Evolutionary conservation across 2,113 vertebrate species (phyloP).

Genomic region (Nymphicus hollandicus): DNA sequence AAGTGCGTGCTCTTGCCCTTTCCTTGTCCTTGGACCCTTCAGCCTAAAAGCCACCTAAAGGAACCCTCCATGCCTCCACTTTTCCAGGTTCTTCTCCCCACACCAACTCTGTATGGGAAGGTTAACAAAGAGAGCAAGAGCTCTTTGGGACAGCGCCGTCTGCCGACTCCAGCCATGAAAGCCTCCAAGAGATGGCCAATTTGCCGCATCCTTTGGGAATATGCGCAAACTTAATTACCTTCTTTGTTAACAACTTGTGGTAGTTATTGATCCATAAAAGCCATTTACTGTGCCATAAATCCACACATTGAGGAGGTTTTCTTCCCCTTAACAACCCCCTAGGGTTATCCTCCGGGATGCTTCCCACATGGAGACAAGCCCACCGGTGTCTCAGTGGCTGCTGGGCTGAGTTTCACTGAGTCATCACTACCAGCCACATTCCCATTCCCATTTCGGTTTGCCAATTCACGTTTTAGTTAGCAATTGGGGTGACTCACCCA

Average conservation of each 20-base stretch:
- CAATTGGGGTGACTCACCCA: constrained; percentile 10
- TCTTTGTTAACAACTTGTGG: neutral
- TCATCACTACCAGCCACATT: neutral
- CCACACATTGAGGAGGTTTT: neutral
- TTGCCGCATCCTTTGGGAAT: neutral
- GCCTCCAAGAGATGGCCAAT: neutral
- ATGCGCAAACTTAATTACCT: neutral
- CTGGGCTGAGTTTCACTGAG: neutral
- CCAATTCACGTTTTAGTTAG: constrained; percentile 42
- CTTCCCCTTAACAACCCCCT: neutral
- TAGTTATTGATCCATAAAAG: neutral
- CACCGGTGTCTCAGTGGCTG: neutral
- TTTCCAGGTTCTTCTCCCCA: neutral
- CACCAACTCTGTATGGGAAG: neutral
- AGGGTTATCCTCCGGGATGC: neutral
- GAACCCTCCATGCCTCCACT: neutral
- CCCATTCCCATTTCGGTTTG: neutral
- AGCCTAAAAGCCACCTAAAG: neutral
- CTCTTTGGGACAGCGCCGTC: neutral
- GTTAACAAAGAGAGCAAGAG: neutral
- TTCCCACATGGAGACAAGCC: neutral
- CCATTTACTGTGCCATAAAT: neutral
- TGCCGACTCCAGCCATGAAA: neutral
- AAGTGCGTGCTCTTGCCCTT: neutral
- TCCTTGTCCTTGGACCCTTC: neutral